Evolutionary conservation across 92 coral and sea anemone species (phyloP), one percentile per base, ranked within the genome.

Genomic region (Palythoa caribaeorum): DNA sequence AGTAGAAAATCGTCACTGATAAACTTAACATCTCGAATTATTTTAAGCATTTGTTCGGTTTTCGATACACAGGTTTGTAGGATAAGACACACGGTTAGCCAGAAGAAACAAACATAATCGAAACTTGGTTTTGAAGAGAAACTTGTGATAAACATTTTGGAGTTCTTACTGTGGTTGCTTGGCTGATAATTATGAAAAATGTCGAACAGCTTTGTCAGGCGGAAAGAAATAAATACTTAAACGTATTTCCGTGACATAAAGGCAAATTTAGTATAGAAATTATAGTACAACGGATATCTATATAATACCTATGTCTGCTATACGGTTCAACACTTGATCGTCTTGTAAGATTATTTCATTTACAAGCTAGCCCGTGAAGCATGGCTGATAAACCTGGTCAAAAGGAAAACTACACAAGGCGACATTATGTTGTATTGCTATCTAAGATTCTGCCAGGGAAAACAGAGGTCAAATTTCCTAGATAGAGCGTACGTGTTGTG

Each of bases 241-340:
- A 65, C 75, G 48, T 36, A 81, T 71, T 81, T 81, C 86, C 86
- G 86, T 48, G 86, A 44, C 54, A 81, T 28, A 21, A n/a, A 5
- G 28, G 63, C 5, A 52, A 14, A 52, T 17, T n/a, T 21, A 7
- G 20, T 1, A 19, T 47, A 11, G 20, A 55, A 52, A 76, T 12
- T 7, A 3, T 7, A 3, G 50, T 44, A 2, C 38, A 36, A 20
- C 38, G 6, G 1, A 0, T 38, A 28, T 1, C 15, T 52, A 13
- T 37, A 35, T 14, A 19, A 5, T 77, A 28, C 66, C 28, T 21
- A 11, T 44, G 13, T 50, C 28, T 9, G 70, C 8, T 50, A 1
- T 16, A 44, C 38, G 10, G 38, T 16, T 14, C 12, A 50, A 11
- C 0, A 1, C 51, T 57, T 62, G 38, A 53, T 6, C 17, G 16